Base-by-base conservation (phyloP, 2,797 vertebrate species). In the Urophycis tenuis region DNA sequence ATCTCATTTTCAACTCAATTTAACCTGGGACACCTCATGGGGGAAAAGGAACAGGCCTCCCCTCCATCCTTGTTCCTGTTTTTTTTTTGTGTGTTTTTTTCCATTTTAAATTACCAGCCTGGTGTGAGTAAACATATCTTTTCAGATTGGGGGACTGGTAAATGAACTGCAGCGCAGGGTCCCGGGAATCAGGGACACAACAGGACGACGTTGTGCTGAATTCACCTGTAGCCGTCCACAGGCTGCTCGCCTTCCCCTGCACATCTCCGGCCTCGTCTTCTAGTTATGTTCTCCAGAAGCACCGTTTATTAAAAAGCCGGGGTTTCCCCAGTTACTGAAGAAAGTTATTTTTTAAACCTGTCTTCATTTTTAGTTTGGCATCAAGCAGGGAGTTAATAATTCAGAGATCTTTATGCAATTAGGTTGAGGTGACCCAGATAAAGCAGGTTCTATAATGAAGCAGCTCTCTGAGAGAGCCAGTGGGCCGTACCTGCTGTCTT, bases 1-100 rank as follows among this genome's bases (percentile, higher is more conserved):
- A 93, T 91, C 91, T 93, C 87, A 94, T 94, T 94, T 94, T 93
- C 93, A 93, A 93, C 91, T 93, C 93, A 92, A 93, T 93, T 94
- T 94, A 94, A 94, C 93, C 92, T 91, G 89, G 88, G 82, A 87
- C 83, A 82, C 86, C 91, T 91, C 88, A n/a, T 81, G 90, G 88
- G 84, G 76, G 73, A 41, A 34, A 83, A 77, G 80, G 83, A 67
- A 85, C 83, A 78, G 82, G 80, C 77, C 78, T 73, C 79, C 76
- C 69, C 81, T 34, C 72, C 73, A 69, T 41, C 75, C 78, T n/a
- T n/a, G n/a, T n/a, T 75, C 81, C 79, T 79, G 75, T 53, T 74
- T 8, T 15, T 33, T 31, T 39, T 14, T 39, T 11, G n/a, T 11
- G 25, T 17, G 14, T 15, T 3, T 53, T 77, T 78, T 84, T 88